phyloP scores from a whole-genome alignment of 2,113 vertebrate species.

The Glaucomys volans region DNA sequence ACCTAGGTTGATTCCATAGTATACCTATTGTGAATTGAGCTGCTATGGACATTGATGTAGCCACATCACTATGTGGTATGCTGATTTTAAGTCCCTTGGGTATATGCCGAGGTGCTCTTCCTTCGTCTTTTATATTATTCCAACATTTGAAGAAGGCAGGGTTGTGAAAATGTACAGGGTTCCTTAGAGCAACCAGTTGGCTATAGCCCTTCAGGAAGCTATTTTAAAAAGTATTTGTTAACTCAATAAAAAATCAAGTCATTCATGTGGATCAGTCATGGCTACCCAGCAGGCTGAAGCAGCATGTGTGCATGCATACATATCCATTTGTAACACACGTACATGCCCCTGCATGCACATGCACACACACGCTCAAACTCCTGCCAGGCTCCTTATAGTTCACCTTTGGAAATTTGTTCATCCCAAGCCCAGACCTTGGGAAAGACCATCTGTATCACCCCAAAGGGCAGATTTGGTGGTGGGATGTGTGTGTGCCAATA shows the following conservation, averaged over 20 bases:
- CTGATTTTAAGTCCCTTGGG: no score
- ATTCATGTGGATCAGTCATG: constrained; percentile 8
- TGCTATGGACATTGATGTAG: no score
- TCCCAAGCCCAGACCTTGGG: not conserved
- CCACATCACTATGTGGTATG: no score
- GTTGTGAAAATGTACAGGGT: constrained; percentile 20
- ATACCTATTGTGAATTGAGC: no score
- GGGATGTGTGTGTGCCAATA: not conserved
- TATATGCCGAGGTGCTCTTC: not conserved
- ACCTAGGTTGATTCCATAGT: no score
- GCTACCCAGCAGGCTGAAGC: not conserved
- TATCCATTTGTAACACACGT: no score
- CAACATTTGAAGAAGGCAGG: constrained; percentile 48
- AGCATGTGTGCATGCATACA: accelerated
- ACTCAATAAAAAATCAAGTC: constrained; percentile 51
- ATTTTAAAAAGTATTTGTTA: constrained; percentile 34
- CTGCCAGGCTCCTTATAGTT: not conserved
- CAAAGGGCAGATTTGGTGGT: not conserved
- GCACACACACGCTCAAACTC: not conserved
- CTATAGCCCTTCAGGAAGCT: not conserved
- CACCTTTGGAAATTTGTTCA: not conserved
- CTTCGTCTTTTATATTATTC: not conserved
- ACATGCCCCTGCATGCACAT: not conserved
- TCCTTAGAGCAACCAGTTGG: constrained; percentile 33
- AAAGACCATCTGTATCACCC: not conserved